These are phyloP conservation scores for Aphelenchoides fujianensis DNA, from an alignment of 1,140 invertebrate genomes.

Conservation along the genomic window DNA sequence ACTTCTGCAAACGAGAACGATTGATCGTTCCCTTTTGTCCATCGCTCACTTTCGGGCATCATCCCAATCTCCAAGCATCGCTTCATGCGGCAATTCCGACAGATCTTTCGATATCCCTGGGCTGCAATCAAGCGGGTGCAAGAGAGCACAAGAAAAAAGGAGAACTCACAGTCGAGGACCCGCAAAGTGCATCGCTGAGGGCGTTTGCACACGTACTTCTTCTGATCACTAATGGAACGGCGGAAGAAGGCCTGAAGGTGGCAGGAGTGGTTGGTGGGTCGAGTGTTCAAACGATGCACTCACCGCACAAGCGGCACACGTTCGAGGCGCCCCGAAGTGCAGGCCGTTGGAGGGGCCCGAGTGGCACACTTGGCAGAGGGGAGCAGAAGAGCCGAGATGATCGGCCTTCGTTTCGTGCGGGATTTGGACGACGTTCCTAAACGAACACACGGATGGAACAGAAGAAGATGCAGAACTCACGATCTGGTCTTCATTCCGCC, in stretches of 20 bases:
- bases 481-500: background rate
- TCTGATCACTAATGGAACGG: constrained; percentile 5
- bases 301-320: constrained; percentile 24
- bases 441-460: no score
- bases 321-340: constrained; percentile 18
- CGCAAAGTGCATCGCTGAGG: constrained; percentile 18
- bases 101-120: constrained; percentile 39
- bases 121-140: constrained; percentile 21
- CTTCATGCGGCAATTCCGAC: constrained; percentile 38
- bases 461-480: background rate
- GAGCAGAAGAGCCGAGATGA: background rate
- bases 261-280: background rate
- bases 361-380: constrained; percentile 12
- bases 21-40: no score
- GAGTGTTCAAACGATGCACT: no score
- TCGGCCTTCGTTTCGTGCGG: background rate
- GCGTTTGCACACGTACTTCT: constrained; percentile 22
- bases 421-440: background rate
- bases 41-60: constrained; percentile 34
- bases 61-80: constrained; percentile 39
- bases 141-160: no score
- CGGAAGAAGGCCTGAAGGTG: constrained; percentile 7
- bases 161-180: constrained; percentile 8
- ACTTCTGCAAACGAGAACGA: constrained; percentile 28
- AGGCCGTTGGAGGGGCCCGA: constrained; percentile 22